Base-by-base conservation (phyloP, 2,888 invertebrate species). In the Oeneis ivallda region DNA sequence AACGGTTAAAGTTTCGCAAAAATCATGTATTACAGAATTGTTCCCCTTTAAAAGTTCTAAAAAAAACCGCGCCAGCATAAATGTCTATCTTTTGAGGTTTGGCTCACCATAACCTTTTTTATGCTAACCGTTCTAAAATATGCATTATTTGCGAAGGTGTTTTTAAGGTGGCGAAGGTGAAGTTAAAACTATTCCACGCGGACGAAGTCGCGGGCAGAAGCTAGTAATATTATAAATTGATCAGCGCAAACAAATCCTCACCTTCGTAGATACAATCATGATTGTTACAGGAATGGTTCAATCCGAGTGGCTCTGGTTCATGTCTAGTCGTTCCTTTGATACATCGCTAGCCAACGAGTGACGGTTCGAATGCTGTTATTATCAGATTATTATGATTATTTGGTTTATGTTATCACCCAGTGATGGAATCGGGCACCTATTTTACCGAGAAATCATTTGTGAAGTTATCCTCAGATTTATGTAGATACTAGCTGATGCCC, bases 241-340 rank as follows among this genome's bases (percentile, higher is more conserved):
- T 43, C 5, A 13, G 8, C 52, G 1, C 32, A 52, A 52, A 34
- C 32, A n/a, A 4, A 26, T 32, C n/a, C 11, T 11, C 49, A 26
- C n/a, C 11, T 26, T 37, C 7, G 19, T 9, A 26, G 47, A 49
- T 49, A 10, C 17, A 19, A 17, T 6, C 47, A 10, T 19, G 26
- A 50, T 4, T 26, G 9, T 19, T 50, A 50, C 3, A 9, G 49
- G 26, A 50, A 50, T 26, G 19, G 19, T 10, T 11, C 49, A 13
- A 11, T 11, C 4, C 41, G 41, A 41, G 41, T 64, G 64, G 45
- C 32, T 59, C 69, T 66, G 64, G 62, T 64, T 62, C 47, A 43
- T 59, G 34, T 66, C 64, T 66, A 62, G 37, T 50, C 17, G 15
- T 8, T 57, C 66, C 70, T 70, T 67, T 67, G 67, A 72, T 71